Conservation (phyloP, 2,888 invertebrate species). For the Ganaspis brasiliensis region DNA sequence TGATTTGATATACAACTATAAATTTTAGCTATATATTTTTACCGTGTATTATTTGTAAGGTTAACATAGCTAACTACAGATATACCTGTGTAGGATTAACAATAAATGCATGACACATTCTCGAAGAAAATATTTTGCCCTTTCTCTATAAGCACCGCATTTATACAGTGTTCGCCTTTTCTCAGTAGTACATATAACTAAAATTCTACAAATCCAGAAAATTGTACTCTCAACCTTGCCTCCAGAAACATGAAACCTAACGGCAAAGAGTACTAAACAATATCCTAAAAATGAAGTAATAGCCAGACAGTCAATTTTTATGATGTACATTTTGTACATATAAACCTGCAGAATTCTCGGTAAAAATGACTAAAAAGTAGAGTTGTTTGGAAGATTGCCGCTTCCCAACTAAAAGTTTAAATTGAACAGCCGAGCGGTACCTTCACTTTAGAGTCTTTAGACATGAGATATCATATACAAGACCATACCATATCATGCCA, state of each 20-base stretch:
- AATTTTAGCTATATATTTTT: no score
- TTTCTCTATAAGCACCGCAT: background rate
- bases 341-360: conserved; percentile 5
- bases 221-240: background rate
- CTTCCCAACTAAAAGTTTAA: conserved; percentile 35
- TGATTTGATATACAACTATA: no score
- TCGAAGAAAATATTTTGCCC: background rate
- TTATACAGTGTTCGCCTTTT: background rate
- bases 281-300: conserved; percentile 11
- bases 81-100: background rate
- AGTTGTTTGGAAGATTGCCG: conserved; percentile 37
- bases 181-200: background rate
- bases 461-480: background rate
- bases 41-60: no score
- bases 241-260: conserved; percentile 3
- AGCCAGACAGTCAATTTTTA: conserved; percentile 14
- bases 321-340: background rate
- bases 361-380: conserved; percentile 40
- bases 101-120: background rate
- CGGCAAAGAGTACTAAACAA: conserved; percentile 17
- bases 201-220: background rate
- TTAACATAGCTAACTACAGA: no score
- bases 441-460: conserved; percentile 33
- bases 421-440: conserved; percentile 27
- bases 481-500: background rate